These are phyloP conservation scores for Eretmochelys imbricata DNA, from an alignment of 2,113 vertebrate genomes.

Conservation along the genomic window DNA sequence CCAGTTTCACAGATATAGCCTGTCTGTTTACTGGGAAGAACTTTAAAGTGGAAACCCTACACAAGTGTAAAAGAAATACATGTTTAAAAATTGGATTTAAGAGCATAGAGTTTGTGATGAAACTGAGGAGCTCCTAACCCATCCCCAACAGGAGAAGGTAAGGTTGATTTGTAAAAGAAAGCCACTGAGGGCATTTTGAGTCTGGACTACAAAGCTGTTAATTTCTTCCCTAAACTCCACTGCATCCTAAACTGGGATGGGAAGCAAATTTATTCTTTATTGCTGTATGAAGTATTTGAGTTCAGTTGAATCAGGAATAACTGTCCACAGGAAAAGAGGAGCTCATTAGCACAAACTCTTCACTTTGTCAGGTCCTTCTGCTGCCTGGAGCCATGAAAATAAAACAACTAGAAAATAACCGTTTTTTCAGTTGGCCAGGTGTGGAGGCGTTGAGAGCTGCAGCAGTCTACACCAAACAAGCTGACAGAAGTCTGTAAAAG, in stretches of 20 bases:
- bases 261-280: not conserved
- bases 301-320: not conserved
- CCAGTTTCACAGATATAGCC: not conserved
- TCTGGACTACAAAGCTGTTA: not conserved
- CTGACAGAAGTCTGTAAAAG: not conserved
- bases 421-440: not conserved
- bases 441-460: not conserved
- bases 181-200: not conserved
- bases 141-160: not conserved
- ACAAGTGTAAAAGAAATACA: not conserved
- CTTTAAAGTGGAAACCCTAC: not conserved
- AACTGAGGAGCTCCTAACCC: not conserved
- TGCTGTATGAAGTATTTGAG: not conserved
- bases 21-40: not conserved
- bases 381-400: not conserved
- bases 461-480: too few species aligned
- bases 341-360: not conserved
- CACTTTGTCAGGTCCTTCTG: not conserved
- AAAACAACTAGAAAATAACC: not conserved
- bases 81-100: not conserved
- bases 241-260: not conserved
- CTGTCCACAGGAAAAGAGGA: not conserved
- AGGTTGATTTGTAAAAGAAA: rapidly evolving
- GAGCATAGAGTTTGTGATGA: too few species aligned
- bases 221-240: not conserved